A percentile compares a stretch with the other conserved stretches of the same genome.
Conservation (phyloP, 2,797 vertebrate genomes). For the Bufotes viridis region DNA sequence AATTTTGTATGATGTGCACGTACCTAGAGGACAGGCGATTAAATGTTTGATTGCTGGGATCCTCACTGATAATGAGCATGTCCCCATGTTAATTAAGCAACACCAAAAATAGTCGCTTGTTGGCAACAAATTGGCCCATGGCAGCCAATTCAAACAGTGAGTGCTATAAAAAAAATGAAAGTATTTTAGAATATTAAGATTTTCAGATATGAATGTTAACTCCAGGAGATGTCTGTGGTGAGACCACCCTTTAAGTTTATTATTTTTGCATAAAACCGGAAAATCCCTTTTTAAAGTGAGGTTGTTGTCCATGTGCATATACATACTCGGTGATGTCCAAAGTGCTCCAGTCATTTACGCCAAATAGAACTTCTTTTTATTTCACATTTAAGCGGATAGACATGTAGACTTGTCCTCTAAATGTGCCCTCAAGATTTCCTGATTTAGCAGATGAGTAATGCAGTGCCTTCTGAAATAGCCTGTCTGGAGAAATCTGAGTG, state of each 20-base stretch:
- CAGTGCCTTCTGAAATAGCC: constrained; percentile 49
- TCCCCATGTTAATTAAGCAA: no score
- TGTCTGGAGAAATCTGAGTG: constrained; percentile 39
- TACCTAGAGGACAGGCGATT: no score
- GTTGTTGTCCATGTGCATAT: neutral
- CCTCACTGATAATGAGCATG: no score
- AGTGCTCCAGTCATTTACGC: neutral
- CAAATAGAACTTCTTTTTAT: neutral
- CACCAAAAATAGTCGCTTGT: no score
- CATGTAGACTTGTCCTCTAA: constrained; percentile 32
- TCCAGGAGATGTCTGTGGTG: neutral
- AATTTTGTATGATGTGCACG: no score
- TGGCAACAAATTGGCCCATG: no score
- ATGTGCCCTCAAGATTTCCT: constrained; percentile 43
- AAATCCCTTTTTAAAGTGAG: neutral
- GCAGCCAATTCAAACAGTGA: no score
- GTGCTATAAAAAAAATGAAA: no score
- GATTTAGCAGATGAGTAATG: constrained; percentile 51
- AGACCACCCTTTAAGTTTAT: neutral
- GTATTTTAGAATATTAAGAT: no score
- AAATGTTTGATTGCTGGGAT: no score
- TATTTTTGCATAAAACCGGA: neutral
- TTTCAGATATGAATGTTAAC: neutral
- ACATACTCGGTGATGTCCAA: neutral
- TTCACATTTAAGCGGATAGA: neutral